Evolutionary conservation across 2,797 vertebrate genomes (phyloP).

Genomic region (Malurus splendens): DNA sequence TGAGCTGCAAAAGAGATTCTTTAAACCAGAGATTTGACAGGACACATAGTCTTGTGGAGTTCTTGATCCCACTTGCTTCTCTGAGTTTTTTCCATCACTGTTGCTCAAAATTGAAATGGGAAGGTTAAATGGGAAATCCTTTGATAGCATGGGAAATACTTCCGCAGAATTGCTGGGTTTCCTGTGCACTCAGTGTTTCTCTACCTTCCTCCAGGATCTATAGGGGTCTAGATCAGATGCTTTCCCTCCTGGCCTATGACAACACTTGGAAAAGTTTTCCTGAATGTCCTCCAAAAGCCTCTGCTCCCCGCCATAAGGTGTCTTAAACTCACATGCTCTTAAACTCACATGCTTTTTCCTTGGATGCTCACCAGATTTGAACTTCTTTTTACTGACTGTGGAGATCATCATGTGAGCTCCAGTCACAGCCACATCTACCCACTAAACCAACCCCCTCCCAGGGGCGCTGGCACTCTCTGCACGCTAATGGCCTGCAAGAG

Average conservation of each 20-base stretch:
- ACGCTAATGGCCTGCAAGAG: not conserved
- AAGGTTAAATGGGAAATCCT: not conserved
- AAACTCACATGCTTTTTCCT: not conserved
- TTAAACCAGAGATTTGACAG: not conserved
- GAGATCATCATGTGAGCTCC: not conserved
- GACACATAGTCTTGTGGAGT: not conserved
- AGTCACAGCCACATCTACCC: not conserved
- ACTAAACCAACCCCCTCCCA: rapidly evolving
- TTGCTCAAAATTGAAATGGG: not conserved
- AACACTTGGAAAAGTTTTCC: not conserved
- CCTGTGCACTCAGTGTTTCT: not conserved
- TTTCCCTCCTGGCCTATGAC: not conserved
- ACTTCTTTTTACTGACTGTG: not conserved
- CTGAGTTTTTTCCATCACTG: not conserved
- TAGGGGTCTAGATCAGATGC: not conserved
- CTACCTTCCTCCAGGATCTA: not conserved
- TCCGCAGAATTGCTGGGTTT: not conserved
- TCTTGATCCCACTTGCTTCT: not conserved
- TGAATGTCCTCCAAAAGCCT: not conserved
- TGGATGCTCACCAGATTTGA: not conserved
- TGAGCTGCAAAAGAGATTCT: not conserved
- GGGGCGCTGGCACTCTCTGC: rapidly evolving
- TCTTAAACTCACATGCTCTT: not conserved
- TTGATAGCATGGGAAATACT: not conserved
- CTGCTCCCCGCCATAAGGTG: not conserved